Evolutionary conservation across 2,113 vertebrate species (phyloP), one percentile per base, ranked within the genome.

Genomic region (Pyrgilauda ruficollis): DNA sequence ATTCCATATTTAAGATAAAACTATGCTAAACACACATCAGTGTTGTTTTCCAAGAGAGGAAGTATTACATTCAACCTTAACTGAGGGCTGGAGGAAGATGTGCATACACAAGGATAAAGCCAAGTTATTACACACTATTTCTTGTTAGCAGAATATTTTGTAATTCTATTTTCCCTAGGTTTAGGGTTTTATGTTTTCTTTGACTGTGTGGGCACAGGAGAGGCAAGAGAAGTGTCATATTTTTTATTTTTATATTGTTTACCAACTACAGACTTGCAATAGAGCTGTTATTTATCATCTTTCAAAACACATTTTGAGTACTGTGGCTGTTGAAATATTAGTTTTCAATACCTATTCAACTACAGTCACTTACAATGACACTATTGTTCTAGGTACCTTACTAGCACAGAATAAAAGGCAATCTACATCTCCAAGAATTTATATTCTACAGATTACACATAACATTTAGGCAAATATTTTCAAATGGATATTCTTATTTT

Each of bases 191-290:
- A 75, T 85, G 55, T 77, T 90, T 92, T 80, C 68, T 86, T 87
- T 89, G 82, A 83, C 80, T 84, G 35, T 63, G 68, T 84, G 79
- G 63, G 78, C 85, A 93, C 41, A 88, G 63, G 14, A 94, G 68
- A 94, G 44, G 80, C 90, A 90, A 67, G 35, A 13, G 44, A 93
- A 77, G 76, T 68, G 79, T 81, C 78, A 80, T 83, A 66, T 88
- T 91, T 96, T 96, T 97, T 94, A 93, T 96, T 95, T 90, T 91
- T 88, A 84, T 90, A 88, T 89, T 95, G 90, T 93, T 96, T 94
- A 87, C 11, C 9, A 88, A 87, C 87, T 84, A 81, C 39, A 92
- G 85, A 61, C 84, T 92, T 72, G 79, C 79, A 83, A 81, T 63
- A 76, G 64, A 93, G 53, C 56, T 75, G 87, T 95, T 88, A 92